A percentile compares a stretch with the other conserved stretches of the same genome.
Conservation (phyloP, 2,797 vertebrate genomes). For the Hemitrygon akajei region DNA sequence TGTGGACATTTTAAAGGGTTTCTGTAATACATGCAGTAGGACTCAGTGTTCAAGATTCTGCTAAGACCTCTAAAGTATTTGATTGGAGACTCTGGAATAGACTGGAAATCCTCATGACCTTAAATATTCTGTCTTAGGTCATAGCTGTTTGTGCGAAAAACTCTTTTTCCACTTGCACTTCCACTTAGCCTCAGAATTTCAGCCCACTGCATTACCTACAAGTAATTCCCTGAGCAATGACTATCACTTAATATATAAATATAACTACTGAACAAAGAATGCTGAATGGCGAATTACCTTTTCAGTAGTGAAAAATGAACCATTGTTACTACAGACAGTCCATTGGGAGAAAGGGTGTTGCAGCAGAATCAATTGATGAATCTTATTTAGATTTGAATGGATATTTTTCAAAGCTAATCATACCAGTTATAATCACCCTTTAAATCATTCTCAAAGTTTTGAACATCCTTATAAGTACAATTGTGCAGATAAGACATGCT, state of each 20-base stretch:
- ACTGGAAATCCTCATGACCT: not conserved
- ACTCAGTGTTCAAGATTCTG: not conserved
- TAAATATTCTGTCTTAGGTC: not conserved
- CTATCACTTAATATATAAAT: not conserved
- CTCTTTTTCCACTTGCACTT: not conserved
- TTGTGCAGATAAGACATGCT: not conserved
- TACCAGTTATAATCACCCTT: not conserved
- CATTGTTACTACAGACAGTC: not conserved
- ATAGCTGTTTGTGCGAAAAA: not conserved
- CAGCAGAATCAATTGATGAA: not conserved
- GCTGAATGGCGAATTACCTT: not conserved
- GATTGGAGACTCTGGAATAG: not conserved
- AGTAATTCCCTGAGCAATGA: not conserved
- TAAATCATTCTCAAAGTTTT: not conserved
- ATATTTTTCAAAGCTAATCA: not conserved
- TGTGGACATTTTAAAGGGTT: not conserved
- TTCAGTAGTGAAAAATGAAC: not conserved
- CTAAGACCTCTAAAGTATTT: not conserved
- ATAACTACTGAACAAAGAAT: not conserved
- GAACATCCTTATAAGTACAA: not conserved
- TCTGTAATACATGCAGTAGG: not conserved
- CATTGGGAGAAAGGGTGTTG: not conserved
- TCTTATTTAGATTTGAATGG: not conserved
- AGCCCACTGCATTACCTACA: not conserved
- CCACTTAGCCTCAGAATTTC: not conserved